A percentile compares a stretch with the other conserved stretches of the same genome.
Conservation (phyloP, 1,140 invertebrate species). For the Whitmania pigra region DNA sequence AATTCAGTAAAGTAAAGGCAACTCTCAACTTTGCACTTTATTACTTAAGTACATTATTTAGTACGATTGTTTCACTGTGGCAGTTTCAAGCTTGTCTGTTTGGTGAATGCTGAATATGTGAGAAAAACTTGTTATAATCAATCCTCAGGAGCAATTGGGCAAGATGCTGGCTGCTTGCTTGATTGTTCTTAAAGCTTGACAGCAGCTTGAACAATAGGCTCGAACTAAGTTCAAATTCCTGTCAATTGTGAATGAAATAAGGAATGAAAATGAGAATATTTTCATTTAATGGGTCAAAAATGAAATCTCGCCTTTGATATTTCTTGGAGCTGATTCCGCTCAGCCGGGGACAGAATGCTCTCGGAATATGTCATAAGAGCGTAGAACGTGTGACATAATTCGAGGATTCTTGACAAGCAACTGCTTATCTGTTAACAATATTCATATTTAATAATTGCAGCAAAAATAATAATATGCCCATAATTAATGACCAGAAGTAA, state of each 20-base stretch:
- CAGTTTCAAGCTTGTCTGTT: neutral
- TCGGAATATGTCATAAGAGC: neutral
- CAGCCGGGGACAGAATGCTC: neutral
- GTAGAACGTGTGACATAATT: neutral
- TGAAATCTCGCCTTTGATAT: neutral
- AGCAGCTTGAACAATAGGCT: slow-evolving; percentile 38
- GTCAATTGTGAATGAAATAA: slow-evolving; percentile 4
- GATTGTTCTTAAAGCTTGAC: slow-evolving; percentile 36
- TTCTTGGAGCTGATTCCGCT: neutral
- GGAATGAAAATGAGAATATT: neutral
- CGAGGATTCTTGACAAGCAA: neutral
- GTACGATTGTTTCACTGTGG: no score
- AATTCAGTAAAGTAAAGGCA: no score
- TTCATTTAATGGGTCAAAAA: no score
- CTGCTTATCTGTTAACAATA: neutral
- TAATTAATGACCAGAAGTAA: no score
- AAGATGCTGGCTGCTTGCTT: slow-evolving; percentile 36
- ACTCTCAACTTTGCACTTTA: no score
- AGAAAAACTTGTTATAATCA: slow-evolving; percentile 43
- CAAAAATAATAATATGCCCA: no score
- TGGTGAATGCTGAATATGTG: slow-evolving; percentile 10
- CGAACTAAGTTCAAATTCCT: slow-evolving; percentile 39
- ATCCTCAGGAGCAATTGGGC: slow-evolving; percentile 40
- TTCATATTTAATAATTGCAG: no score
- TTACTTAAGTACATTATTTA: no score